Evolutionary conservation across 1,140 invertebrate species (phyloP).

Genomic region (Dolichoris vasculosae): DNA sequence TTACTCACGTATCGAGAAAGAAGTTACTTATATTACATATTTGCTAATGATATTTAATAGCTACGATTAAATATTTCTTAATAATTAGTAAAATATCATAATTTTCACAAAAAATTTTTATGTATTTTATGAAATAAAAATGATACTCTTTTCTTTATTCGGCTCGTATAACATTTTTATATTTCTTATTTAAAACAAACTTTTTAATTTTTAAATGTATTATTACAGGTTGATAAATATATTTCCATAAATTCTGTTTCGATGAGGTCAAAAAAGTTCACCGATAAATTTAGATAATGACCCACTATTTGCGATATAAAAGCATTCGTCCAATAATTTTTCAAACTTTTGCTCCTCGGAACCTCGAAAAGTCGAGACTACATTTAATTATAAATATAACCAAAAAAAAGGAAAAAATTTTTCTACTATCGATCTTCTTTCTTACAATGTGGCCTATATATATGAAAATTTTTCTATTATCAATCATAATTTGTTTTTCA

Average conservation of each 20-base stretch:
- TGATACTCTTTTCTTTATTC: background rate
- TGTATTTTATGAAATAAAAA: background rate
- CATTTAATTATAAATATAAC: background rate
- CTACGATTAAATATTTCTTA: background rate
- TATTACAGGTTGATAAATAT: background rate
- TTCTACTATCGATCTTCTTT: background rate
- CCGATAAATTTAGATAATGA: conserved; percentile 33
- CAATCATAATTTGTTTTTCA: background rate
- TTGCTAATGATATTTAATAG: background rate
- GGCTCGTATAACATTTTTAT: background rate
- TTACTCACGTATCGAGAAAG: background rate
- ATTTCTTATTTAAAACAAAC: background rate
- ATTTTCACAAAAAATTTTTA: background rate
- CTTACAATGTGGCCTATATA: background rate
- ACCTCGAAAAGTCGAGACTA: background rate
- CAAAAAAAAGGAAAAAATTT: background rate
- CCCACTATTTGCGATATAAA: background rate
- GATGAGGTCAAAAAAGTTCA: conserved; percentile 12
- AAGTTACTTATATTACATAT: background rate
- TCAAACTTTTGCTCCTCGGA: background rate
- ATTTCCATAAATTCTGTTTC: background rate
- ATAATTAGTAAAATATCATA: background rate
- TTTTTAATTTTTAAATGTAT: background rate
- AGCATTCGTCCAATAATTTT: conserved; percentile 13
- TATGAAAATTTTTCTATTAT: conserved; percentile 2